A percentile compares a stretch with the other conserved stretches of the same genome.
Evolutionary conservation across 1,140 invertebrate genomes (phyloP).

Genomic region (Melanaphis sacchari): DNA sequence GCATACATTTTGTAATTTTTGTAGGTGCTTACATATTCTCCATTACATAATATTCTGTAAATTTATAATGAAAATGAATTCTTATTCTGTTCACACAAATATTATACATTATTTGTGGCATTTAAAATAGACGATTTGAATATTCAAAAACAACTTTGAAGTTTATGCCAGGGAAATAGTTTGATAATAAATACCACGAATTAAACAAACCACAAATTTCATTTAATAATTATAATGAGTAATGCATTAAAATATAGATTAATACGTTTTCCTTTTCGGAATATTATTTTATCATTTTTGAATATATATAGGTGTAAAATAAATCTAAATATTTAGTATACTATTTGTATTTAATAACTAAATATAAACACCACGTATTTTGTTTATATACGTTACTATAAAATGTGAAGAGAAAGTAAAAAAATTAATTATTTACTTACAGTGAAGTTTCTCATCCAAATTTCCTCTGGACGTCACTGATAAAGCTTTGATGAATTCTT

Average conservation of each 20-base stretch:
- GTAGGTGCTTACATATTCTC: neutral
- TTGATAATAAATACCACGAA: neutral
- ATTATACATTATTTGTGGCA: neutral
- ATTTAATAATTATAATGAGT: neutral
- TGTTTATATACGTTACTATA: neutral
- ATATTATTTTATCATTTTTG: neutral
- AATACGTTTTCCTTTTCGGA: neutral
- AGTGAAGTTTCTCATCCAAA: constrained; percentile 95
- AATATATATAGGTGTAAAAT: neutral
- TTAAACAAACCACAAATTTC: neutral
- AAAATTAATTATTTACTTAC: constrained; percentile 73
- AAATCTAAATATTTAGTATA: neutral
- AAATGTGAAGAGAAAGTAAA: neutral
- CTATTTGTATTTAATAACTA: neutral
- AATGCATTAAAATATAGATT: neutral
- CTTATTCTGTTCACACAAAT: neutral
- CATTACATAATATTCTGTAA: neutral
- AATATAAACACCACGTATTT: neutral
- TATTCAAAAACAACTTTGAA: constrained; percentile 18
- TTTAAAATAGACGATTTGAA: neutral
- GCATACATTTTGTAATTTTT: neutral
- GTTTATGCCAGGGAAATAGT: neutral
- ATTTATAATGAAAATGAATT: neutral
- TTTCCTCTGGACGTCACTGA: constrained; percentile 96
- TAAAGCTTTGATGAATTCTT: constrained; percentile 94